phyloP scores from a whole-genome alignment of 2,888 invertebrate genomes.

The Drosophila sordidapex region DNA sequence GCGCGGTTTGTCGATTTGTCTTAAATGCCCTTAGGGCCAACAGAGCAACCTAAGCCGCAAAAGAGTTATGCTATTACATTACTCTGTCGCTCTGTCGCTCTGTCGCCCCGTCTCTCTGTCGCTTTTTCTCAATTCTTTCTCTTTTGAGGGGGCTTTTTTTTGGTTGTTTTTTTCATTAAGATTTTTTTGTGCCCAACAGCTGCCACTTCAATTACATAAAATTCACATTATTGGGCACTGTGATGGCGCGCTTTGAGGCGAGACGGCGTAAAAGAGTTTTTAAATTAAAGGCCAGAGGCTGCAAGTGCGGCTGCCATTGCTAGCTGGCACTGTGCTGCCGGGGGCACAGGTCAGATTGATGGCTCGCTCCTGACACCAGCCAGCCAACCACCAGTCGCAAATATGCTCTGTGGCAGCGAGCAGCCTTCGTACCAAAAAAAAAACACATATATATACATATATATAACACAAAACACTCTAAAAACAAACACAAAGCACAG shows the following conservation, averaged over 20 bases:
- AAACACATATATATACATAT: background rate
- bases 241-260: conserved; percentile 68
- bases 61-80: conserved; percentile 78
- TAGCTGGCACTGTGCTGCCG: conserved; percentile 40
- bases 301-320: conserved; percentile 42
- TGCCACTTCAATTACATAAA: conserved; percentile 80
- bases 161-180: conserved; percentile 7
- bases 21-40: conserved; percentile 42
- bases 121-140: conserved; percentile 31
- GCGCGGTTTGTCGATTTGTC: conserved; percentile 60
- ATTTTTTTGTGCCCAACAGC: conserved; percentile 46
- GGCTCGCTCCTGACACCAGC: conserved; percentile 65
- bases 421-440: conserved; percentile 22
- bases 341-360: conserved; percentile 77
- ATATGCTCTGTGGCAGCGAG: conserved; percentile 62
- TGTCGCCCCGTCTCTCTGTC: conserved; percentile 39
- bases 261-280: conserved; percentile 80
- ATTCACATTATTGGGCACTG: conserved; percentile 78
- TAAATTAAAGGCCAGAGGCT: conserved; percentile 79
- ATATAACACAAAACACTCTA: conserved; percentile 16
- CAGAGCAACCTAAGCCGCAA: conserved; percentile 61
- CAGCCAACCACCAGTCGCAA: conserved; percentile 67
- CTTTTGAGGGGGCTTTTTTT: conserved; percentile 11
- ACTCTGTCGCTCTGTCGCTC: conserved; percentile 50
- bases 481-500: conserved; percentile 48